Percentiles rank a stretch among this genome's conserved stretches.
Evolutionary conservation across 2,113 vertebrate genomes (phyloP).

Genomic region (Chaenogobius annularis): DNA sequence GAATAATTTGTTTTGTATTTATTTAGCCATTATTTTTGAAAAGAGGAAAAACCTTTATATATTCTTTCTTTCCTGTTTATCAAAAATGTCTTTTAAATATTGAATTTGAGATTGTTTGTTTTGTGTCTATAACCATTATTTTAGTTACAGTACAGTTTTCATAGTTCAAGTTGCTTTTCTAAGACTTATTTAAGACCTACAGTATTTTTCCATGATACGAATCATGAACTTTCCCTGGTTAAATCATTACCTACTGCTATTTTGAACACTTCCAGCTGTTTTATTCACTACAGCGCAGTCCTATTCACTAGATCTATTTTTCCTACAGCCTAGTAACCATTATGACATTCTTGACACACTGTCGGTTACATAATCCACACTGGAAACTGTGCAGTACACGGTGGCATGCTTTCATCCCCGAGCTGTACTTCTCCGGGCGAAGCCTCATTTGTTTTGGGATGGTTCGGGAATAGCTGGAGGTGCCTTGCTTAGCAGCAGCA

Average conservation of each 20-base stretch:
- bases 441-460: slow-evolving; percentile 2
- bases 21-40: no score
- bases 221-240: background rate
- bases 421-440: background rate
- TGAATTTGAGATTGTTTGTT: no score
- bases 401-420: no score
- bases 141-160: no score
- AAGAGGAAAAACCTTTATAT: no score
- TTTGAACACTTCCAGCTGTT: background rate
- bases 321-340: background rate
- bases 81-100: no score
- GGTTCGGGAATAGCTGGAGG: background rate
- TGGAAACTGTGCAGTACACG: background rate
- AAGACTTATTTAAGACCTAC: no score
- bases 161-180: no score
- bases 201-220: no score
- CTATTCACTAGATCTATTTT: background rate
- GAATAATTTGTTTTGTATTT: no score
- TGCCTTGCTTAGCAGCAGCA: slow-evolving; percentile 4
- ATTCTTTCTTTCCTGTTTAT: no score
- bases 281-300: background rate
- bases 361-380: background rate
- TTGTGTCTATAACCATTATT: no score
- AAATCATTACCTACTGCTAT: background rate
- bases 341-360: background rate